Evolutionary conservation across 2,888 invertebrate species (phyloP), one percentile per base, ranked within the genome.

Genomic region (Thereva nobilitata): DNA sequence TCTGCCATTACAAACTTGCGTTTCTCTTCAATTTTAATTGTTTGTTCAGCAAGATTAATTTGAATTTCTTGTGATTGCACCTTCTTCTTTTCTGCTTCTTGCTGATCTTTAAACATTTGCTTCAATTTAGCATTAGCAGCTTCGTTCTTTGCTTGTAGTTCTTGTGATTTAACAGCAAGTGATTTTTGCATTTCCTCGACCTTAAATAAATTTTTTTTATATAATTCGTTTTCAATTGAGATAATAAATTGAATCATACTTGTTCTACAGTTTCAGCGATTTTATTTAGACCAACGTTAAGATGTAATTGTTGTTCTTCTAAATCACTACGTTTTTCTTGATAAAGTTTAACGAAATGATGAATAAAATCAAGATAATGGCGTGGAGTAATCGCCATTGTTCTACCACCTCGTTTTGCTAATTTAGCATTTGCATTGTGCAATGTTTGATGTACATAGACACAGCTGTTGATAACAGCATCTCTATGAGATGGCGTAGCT

Each of bases 151-250:
- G 95, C 93, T 86, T 97, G 95, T 34, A 94, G 81, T 82, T 93
- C 93, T 83, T 91, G 91, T 66, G 95, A 93, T 82, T 99, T 99
- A 55, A 97, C 92, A 53, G 97, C 97, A 68, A 99, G 86, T 68
- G 97, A 97, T 82, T 97, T 97, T 80, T 99, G 99, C 90, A 99
- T 94, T 79, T 99, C 98, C 79, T 97, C 98, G 9, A 99, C 99
- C 68, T 70, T 38, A 61, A 55, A 45, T 8, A 35, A 52, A 44
- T 9, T 1, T 9, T 37, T 4, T 4, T 1, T 5, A n/a, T 2
- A n/a, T n/a, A 47, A 47, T n/a, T 47, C 8, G 3, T n/a, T 47
- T 5, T 47, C 6, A n/a, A 12, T 12, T 3, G 44, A 44, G 23
- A 57, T 12, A 45, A 59, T 9, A 9, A 23, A 6, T 42, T 34